Base-by-base conservation (phyloP, 2,888 invertebrate genomes). In the Koerneria pararmatus region DNA sequence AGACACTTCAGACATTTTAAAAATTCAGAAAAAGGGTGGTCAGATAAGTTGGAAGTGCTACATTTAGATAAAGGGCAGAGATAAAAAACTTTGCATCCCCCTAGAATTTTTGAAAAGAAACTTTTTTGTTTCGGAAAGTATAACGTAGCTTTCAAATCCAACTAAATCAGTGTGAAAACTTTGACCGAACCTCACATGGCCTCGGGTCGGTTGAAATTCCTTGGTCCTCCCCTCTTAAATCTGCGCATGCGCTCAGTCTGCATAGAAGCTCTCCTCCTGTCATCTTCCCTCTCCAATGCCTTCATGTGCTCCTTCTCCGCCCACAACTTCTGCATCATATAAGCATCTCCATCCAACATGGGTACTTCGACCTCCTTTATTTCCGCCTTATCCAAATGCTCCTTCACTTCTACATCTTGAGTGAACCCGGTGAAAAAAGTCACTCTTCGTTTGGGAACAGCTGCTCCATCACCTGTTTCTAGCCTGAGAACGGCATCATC, bases 401-500 rank as follows among this genome's bases (percentile, higher is more conserved):
- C 82, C n/a, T 54, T 68, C 1, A 76, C 74, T 67, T 66, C 71
- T n/a, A n/a, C n/a, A n/a, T 66, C 79, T 37, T 63, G 54, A n/a
- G 63, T 63, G 63, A 63, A 82, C 58, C 82, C 82, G 69, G 77
- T 73, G 66, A 79, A 76, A 5, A 78, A 78, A 24, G 82, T 82
- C 56, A 82, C 72, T 3, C 71, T 80, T 35, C 82, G 67, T 57
- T 72, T 64, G 6, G 74, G 68, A 4, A 78, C 79, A 61, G 68
- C 67, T 11, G 74, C 78, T n/a, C 88, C 89, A 82, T 89, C 89
- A 0, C 93, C 94, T 5, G 91, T 92, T 87, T 98, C 97, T 63
- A 98, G 85, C 74, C 89, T 83, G 84, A 63, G 31, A 3, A 63
- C 63, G 6, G 98, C 97, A 74, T 88, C 86, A 84, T 99, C 94